Evolutionary conservation across 2,113 vertebrate genomes (phyloP).

Genomic region (Columbina picui): DNA sequence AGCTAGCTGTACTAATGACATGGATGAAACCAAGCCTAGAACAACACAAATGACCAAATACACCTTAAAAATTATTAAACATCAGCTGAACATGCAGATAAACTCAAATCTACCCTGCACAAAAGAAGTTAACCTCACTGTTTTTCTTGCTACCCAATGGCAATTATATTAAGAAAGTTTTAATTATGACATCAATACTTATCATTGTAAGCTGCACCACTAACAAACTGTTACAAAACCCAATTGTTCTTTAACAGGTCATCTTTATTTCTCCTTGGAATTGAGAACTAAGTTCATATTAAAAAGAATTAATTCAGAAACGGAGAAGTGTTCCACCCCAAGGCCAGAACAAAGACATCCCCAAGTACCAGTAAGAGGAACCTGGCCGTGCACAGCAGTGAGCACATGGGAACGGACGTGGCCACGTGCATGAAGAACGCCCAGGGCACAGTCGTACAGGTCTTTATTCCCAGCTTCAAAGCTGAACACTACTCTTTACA

Average conservation of each 20-base stretch:
- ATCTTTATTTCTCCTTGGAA: neutral
- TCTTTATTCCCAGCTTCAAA: neutral
- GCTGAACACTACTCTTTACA: neutral
- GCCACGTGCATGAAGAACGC: neutral
- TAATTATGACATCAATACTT: neutral
- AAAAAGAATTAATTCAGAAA: neutral
- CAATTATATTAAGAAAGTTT: neutral
- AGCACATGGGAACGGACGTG: fast-evolving
- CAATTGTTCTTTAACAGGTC: neutral
- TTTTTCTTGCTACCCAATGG: neutral
- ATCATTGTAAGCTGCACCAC: neutral
- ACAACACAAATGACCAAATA: neutral
- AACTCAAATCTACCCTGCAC: neutral
- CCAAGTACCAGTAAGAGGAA: neutral
- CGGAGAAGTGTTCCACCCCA: neutral
- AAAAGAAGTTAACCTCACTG: neutral
- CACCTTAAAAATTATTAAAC: neutral
- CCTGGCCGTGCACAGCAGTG: neutral
- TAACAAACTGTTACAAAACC: neutral
- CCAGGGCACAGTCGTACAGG: neutral
- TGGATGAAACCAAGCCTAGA: neutral
- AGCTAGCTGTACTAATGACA: neutral
- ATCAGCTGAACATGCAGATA: neutral
- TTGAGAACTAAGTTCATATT: neutral
- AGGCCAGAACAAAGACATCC: neutral